phyloP scores from a whole-genome alignment of 2,888 invertebrate genomes.

The Muscina levida region DNA sequence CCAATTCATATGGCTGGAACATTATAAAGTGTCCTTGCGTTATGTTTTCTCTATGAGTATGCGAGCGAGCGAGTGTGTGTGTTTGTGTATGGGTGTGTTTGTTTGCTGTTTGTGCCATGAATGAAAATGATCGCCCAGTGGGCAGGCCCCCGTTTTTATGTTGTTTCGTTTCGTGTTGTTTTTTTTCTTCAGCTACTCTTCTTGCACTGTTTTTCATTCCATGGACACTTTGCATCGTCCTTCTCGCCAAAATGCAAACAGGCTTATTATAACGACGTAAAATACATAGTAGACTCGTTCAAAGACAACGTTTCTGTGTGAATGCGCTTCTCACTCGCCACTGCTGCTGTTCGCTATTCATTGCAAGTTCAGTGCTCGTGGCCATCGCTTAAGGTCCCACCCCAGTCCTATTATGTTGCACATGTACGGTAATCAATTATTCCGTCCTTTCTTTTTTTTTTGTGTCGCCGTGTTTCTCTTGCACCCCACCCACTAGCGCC shows the following conservation, averaged over 20 bases:
- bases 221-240: constrained; percentile 27
- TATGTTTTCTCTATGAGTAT: background rate
- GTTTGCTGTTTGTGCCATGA: constrained; percentile 33
- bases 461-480: background rate
- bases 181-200: background rate
- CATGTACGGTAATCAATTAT: constrained; percentile 51
- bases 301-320: background rate
- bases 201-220: background rate
- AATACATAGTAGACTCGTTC: constrained; percentile 2
- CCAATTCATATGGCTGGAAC: constrained; percentile 46
- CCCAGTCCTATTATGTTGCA: constrained; percentile 63
- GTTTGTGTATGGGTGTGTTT: constrained; percentile 38
- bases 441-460: background rate
- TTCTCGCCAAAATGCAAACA: constrained; percentile 48
- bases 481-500: no score
- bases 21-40: no score
- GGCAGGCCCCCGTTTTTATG: constrained; percentile 20
- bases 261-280: constrained; percentile 53
- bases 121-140: constrained; percentile 20
- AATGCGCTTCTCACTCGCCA: constrained; percentile 41
- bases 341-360: constrained; percentile 50
- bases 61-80: constrained; percentile 34
- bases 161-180: background rate
- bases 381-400: constrained; percentile 67
- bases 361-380: constrained; percentile 76